Evolutionary conservation across 2,888 invertebrate species (phyloP).

Genomic region (Drosophila quinaria): DNA sequence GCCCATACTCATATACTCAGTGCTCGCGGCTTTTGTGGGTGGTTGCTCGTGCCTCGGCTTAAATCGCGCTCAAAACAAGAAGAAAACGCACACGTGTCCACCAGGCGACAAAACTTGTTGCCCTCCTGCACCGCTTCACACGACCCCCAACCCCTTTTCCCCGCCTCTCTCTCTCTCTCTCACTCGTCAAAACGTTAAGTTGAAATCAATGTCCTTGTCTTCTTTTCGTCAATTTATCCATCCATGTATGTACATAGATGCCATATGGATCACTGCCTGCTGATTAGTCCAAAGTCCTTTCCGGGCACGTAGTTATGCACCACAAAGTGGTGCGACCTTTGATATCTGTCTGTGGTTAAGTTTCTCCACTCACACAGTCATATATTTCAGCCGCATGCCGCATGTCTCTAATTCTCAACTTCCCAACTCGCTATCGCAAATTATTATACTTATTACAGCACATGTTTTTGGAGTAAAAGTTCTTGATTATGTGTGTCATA

Average conservation of each 20-base stretch:
- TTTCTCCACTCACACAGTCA: background rate
- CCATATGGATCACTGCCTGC: slow-evolving; percentile 17
- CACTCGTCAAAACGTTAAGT: slow-evolving; percentile 30
- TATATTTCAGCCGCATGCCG: slow-evolving; percentile 1
- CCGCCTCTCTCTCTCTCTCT: background rate
- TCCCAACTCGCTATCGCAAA: background rate
- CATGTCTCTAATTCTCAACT: slow-evolving; percentile 2
- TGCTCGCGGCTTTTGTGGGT: slow-evolving; percentile 59
- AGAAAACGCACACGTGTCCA: slow-evolving; percentile 73
- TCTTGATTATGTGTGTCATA: background rate
- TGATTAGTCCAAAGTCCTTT: slow-evolving; percentile 33
- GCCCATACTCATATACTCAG: slow-evolving; percentile 3
- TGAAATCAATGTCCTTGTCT: slow-evolving; percentile 61
- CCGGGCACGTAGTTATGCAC: slow-evolving; percentile 20
- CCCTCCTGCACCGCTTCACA: slow-evolving; percentile 56
- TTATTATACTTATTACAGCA: background rate
- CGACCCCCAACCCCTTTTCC: background rate
- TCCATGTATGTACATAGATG: slow-evolving; percentile 1
- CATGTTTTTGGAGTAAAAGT: background rate
- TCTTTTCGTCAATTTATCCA: slow-evolving; percentile 49
- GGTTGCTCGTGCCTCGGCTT: slow-evolving; percentile 71
- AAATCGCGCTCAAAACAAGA: slow-evolving; percentile 59
- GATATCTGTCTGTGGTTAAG: slow-evolving; percentile 28
- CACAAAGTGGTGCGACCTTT: slow-evolving; percentile 25
- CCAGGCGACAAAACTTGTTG: slow-evolving; percentile 72